phyloP scores from a whole-genome alignment of 2,888 invertebrate genomes.

The Idaea biselata region DNA sequence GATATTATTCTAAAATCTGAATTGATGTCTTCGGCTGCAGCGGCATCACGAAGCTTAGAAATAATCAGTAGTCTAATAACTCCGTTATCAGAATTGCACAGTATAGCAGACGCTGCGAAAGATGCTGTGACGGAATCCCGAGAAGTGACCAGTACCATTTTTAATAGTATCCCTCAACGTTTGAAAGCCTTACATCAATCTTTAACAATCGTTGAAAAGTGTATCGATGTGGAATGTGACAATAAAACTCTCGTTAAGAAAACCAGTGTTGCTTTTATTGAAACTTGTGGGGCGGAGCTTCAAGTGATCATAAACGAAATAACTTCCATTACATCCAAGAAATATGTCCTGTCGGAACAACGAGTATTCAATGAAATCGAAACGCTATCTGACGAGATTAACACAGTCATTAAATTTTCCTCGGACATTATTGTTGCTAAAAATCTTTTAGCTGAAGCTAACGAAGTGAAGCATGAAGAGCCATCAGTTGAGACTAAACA shows the following conservation, averaged over 20 bases:
- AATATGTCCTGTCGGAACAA: conserved; percentile 65
- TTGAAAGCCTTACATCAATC: conserved; percentile 84
- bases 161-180: conserved; percentile 79
- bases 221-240: conserved; percentile 84
- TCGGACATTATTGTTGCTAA: conserved; percentile 76
- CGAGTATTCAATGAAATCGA: conserved; percentile 65
- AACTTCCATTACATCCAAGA: conserved; percentile 61
- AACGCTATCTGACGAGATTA: conserved; percentile 71
- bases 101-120: conserved; percentile 78
- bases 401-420: conserved; percentile 72
- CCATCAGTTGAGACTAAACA: conserved; percentile 56
- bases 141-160: conserved; percentile 73
- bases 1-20: conserved; percentile 84
- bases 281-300: conserved; percentile 80
- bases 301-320: conserved; percentile 75
- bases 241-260: conserved; percentile 85
- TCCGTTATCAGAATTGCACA: conserved; percentile 83
- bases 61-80: conserved; percentile 82
- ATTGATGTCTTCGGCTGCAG: conserved; percentile 83
- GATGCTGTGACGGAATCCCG: conserved; percentile 60
- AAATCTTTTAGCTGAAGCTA: conserved; percentile 56
- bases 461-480: conserved; percentile 55
- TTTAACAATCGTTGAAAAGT: conserved; percentile 84
- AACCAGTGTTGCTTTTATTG: conserved; percentile 84
- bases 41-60: conserved; percentile 84